These are phyloP conservation scores for Glaucomys volans DNA, from an alignment of 2,113 vertebrate species.

Conservation along the genomic window DNA sequence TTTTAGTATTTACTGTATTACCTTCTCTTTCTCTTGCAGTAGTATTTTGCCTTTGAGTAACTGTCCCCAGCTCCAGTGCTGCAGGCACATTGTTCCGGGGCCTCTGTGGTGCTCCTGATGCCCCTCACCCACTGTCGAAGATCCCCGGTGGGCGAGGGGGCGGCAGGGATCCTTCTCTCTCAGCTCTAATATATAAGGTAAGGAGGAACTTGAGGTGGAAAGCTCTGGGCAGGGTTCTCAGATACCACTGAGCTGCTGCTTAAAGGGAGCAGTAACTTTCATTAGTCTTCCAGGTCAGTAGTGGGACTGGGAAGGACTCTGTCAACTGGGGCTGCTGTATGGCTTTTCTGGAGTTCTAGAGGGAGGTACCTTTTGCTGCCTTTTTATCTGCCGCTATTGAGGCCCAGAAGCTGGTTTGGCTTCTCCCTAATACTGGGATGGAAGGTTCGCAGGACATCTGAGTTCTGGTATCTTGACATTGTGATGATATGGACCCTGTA, in stretches of 20 bases:
- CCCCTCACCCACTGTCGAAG: slow-evolving; percentile 99
- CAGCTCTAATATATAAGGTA: slow-evolving; percentile 96
- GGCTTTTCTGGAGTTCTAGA: neutral
- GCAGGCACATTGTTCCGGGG: slow-evolving; percentile 96
- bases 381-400: slow-evolving; percentile 24
- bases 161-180: slow-evolving; percentile 98
- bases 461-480: neutral
- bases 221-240: neutral
- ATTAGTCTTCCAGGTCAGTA: neutral
- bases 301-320: neutral
- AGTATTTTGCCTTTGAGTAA: slow-evolving; percentile 93
- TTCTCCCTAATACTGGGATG: neutral
- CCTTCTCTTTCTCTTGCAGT: slow-evolving; percentile 87
- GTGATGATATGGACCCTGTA: neutral
- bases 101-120: slow-evolving; percentile 99
- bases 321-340: neutral
- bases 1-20: neutral
- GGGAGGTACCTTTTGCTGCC: neutral
- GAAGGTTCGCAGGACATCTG: neutral
- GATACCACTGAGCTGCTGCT: neutral
- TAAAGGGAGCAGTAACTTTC: neutral
- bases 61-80: slow-evolving; percentile 92
- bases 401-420: neutral
- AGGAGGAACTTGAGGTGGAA: slow-evolving; percentile 54
- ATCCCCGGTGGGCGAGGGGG: slow-evolving; percentile 99